These are phyloP conservation scores for Chromoteleia sp. DNA, from an alignment of 2,888 invertebrate species.

Conservation along the genomic window DNA sequence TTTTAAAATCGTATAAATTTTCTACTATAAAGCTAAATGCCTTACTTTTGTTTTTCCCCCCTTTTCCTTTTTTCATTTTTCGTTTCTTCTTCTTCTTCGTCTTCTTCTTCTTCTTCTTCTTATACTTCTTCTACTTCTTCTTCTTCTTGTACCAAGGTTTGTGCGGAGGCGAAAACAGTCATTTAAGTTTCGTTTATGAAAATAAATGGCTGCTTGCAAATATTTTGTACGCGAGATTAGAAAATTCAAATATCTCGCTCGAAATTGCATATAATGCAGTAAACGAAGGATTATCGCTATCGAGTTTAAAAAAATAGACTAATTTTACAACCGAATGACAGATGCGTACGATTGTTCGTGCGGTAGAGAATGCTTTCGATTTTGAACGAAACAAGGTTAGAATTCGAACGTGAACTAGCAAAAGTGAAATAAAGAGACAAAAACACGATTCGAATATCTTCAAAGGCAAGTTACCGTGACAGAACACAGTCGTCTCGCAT, in stretches of 20 bases:
- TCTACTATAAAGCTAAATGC: conserved; percentile 62
- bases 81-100: neutral
- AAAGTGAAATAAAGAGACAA: conserved; percentile 47
- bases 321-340: no score
- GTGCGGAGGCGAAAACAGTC: conserved; percentile 43
- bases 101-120: neutral
- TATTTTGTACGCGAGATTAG: neutral
- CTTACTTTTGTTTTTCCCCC: conserved; percentile 26
- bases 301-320: neutral
- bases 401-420: conserved; percentile 14
- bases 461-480: conserved; percentile 61
- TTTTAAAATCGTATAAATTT: conserved; percentile 70
- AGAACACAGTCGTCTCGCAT: conserved; percentile 67
- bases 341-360: no score
- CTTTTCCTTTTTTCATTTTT: conserved; percentile 14
- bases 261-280: conserved; percentile 9
- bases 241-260: conserved; percentile 39
- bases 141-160: conserved; percentile 6
- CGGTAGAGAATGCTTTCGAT: conserved; percentile 6
- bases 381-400: conserved; percentile 31
- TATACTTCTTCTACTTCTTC: neutral
- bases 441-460: conserved; percentile 63
- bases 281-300: conserved; percentile 14
- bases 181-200: conserved; percentile 53
- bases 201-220: conserved; percentile 28